A percentile compares a stretch with the other conserved stretches of the same genome.
Evolutionary conservation across 1,140 invertebrate species (phyloP).

Genomic region (Danaus melanippus): DNA sequence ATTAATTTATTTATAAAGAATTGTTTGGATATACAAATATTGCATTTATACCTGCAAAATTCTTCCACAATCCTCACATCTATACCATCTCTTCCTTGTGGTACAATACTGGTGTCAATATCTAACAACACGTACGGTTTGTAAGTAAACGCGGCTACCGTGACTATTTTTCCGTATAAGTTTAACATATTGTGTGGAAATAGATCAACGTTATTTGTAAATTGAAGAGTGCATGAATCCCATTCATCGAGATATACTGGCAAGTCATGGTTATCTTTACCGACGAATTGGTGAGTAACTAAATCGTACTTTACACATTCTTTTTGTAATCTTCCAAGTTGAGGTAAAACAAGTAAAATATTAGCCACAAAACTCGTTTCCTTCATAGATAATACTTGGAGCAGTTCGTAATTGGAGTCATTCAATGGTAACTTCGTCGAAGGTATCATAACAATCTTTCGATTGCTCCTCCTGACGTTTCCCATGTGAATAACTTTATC

Average conservation of each 20-base stretch:
- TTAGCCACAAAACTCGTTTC: slow-evolving; percentile 44
- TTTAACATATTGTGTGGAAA: slow-evolving; percentile 57
- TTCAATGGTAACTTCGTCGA: slow-evolving; percentile 13
- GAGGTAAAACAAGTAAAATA: slow-evolving; percentile 38
- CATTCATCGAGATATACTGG: slow-evolving; percentile 44
- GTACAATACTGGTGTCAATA: slow-evolving; percentile 31
- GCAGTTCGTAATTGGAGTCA: slow-evolving; percentile 16
- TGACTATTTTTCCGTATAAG: slow-evolving; percentile 48
- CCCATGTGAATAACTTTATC: slow-evolving; percentile 40
- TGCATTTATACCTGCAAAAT: slow-evolving; percentile 52
- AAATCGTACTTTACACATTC: slow-evolving; percentile 41
- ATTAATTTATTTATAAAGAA: not conserved
- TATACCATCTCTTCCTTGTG: slow-evolving; percentile 45
- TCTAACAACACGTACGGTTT: slow-evolving; percentile 59
- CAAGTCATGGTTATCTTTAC: slow-evolving; percentile 27
- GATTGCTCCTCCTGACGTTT: slow-evolving; percentile 46
- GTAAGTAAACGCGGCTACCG: slow-evolving; percentile 56
- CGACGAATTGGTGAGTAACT: slow-evolving; percentile 49
- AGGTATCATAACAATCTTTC: slow-evolving; percentile 48
- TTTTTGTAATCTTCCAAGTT: slow-evolving; percentile 4
- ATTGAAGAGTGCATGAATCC: slow-evolving; percentile 40
- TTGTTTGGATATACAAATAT: not conserved
- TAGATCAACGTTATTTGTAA: slow-evolving; percentile 36
- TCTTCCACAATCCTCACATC: slow-evolving; percentile 58
- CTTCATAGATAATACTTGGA: slow-evolving; percentile 37